A percentile compares a stretch with the other conserved stretches of the same genome.
phyloP scores from a whole-genome alignment of 2,888 invertebrate species.

The Nephrotoma appendiculata region DNA sequence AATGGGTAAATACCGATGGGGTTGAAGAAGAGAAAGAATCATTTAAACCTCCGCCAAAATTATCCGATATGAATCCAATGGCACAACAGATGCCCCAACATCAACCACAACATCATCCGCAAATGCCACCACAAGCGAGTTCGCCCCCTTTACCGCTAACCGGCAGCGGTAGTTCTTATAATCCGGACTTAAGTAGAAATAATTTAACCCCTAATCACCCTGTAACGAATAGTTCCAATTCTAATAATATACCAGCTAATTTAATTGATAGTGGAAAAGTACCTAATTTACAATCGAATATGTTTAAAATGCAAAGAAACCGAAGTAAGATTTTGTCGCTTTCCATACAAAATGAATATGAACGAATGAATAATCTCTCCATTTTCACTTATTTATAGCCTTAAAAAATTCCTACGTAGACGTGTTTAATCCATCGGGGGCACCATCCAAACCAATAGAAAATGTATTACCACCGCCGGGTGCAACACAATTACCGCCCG shows the following conservation, averaged over 20 bases:
- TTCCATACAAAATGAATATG: not conserved
- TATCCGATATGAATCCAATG: slow-evolving; percentile 37
- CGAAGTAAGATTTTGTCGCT: slow-evolving; percentile 43
- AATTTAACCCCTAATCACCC: not conserved
- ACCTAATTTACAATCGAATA: slow-evolving; percentile 41
- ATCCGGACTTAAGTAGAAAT: not conserved
- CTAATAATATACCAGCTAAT: slow-evolving; percentile 9
- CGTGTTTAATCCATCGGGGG: slow-evolving; percentile 64
- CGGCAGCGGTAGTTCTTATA: not conserved
- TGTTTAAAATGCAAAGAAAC: slow-evolving; percentile 65
- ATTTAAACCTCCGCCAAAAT: slow-evolving; percentile 55
- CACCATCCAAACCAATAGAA: slow-evolving; percentile 25
- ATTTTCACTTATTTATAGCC: slow-evolving; percentile 35
- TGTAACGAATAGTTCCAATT: not conserved
- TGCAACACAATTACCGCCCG: slow-evolving; percentile 21
- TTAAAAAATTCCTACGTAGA: slow-evolving; percentile 79
- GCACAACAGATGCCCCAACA: slow-evolving; percentile 8
- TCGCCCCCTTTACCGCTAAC: not conserved
- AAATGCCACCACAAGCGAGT: not conserved
- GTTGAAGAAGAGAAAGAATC: slow-evolving; percentile 42
- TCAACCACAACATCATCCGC: slow-evolving; percentile 5
- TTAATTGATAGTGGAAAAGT: slow-evolving; percentile 15
- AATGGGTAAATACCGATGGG: slow-evolving; percentile 74
- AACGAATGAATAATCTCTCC: not conserved
- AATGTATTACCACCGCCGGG: slow-evolving; percentile 27